Conservation (phyloP, 35 echinoderm and acorn worm genomes). For the Amphiura filiformis region DNA sequence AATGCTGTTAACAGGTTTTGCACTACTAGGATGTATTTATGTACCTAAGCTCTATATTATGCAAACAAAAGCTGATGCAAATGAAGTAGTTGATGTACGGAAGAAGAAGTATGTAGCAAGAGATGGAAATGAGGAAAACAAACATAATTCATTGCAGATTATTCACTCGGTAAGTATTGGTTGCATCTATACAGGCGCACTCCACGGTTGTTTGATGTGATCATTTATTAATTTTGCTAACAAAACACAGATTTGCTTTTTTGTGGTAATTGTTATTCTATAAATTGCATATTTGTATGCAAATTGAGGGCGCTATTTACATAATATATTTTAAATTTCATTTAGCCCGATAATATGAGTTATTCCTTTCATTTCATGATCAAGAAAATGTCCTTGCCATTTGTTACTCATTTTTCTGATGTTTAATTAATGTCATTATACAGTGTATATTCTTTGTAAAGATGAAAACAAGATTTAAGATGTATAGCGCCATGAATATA, state of each 20-base stretch:
- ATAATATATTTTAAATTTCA: too few species aligned
- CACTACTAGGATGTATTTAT: conserved; percentile 46
- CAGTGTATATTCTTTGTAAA: too few species aligned
- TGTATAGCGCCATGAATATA: too few species aligned
- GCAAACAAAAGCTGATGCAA: conserved; percentile 57
- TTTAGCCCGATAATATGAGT: too few species aligned
- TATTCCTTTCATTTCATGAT: background rate
- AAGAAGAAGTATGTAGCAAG: background rate
- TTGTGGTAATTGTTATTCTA: too few species aligned
- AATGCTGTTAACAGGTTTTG: conserved; percentile 40
- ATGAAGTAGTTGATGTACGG: background rate
- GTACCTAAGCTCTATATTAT: conserved; percentile 77
- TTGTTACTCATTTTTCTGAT: too few species aligned
- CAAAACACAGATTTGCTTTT: background rate
- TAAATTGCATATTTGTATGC: too few species aligned
- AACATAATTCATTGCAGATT: background rate
- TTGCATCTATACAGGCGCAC: background rate
- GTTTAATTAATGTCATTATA: too few species aligned
- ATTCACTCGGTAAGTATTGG: conserved; percentile 6
- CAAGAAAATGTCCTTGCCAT: background rate
- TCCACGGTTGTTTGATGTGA: background rate
- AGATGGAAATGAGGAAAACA: background rate
- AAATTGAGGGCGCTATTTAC: too few species aligned
- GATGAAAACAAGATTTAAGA: too few species aligned
- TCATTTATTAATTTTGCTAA: too few species aligned